Conservation (phyloP, 2,113 vertebrate species). For the Strix uralensis region DNA sequence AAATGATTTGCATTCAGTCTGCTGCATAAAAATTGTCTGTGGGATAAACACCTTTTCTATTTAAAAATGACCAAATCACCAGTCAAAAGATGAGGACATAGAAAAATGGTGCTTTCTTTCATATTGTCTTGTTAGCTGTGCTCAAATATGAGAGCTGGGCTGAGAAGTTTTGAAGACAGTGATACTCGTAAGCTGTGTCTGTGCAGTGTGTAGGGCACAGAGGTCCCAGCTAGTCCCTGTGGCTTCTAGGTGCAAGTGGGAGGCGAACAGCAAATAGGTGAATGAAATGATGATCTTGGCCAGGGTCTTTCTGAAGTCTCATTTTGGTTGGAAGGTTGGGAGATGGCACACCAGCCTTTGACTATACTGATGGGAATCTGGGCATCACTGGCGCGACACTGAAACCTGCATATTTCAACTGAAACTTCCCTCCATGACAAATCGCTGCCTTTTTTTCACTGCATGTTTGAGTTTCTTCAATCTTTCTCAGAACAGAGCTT, state of each 20-base stretch:
- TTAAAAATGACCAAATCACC: background rate
- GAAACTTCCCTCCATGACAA: background rate
- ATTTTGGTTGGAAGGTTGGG: background rate
- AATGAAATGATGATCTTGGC: background rate
- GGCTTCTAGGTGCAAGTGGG: background rate
- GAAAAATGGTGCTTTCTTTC: background rate
- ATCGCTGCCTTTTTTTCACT: background rate
- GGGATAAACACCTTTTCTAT: background rate
- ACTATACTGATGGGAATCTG: background rate
- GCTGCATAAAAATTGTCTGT: background rate
- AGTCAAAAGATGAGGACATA: background rate
- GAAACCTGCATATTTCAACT: background rate
- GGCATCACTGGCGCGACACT: background rate
- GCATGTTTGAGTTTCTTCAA: background rate
- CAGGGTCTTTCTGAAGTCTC: background rate
- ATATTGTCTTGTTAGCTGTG: background rate
- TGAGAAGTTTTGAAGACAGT: background rate
- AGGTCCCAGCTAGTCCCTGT: too few relatives aligned
- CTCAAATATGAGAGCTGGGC: background rate
- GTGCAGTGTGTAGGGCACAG: accelerated
- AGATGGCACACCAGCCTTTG: background rate
- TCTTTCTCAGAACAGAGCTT: background rate
- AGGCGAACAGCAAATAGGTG: background rate
- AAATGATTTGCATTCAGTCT: background rate
- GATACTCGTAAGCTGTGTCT: accelerated